phyloP scores from a whole-genome alignment of 2,113 vertebrate genomes.

The Protobothrops mucrosquamatus region DNA sequence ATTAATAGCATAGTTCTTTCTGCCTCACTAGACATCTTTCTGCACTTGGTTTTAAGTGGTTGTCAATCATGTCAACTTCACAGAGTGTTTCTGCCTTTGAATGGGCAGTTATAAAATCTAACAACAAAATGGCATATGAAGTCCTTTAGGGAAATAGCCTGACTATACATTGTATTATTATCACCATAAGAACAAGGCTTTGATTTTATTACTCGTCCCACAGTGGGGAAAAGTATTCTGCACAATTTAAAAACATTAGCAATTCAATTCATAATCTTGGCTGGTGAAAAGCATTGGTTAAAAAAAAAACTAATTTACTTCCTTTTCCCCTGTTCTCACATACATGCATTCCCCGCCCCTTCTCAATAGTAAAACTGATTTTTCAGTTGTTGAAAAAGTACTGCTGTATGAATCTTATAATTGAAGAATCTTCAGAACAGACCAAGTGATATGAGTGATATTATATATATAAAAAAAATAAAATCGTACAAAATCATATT shows the following conservation, averaged over 20 bases:
- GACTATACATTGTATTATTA: background rate
- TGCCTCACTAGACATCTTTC: conserved; percentile 20
- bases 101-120: background rate
- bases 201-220: background rate
- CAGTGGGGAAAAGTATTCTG: background rate
- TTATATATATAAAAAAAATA: background rate
- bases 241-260: background rate
- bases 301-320: background rate
- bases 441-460: background rate
- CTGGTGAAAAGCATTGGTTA: background rate
- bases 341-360: background rate
- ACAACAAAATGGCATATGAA: conserved; percentile 2
- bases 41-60: conserved; percentile 29
- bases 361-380: background rate
- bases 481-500: background rate
- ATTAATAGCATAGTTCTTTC: conserved; percentile 27
- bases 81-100: background rate
- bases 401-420: background rate
- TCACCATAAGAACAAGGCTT: background rate
- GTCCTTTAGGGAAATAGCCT: conserved; percentile 13
- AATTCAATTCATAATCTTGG: background rate
- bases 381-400: background rate
- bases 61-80: conserved; percentile 1
- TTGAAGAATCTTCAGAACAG: background rate
- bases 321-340: background rate